phyloP scores from a whole-genome alignment of 1,140 invertebrate genomes.

The Belonocnema kinseyi region DNA sequence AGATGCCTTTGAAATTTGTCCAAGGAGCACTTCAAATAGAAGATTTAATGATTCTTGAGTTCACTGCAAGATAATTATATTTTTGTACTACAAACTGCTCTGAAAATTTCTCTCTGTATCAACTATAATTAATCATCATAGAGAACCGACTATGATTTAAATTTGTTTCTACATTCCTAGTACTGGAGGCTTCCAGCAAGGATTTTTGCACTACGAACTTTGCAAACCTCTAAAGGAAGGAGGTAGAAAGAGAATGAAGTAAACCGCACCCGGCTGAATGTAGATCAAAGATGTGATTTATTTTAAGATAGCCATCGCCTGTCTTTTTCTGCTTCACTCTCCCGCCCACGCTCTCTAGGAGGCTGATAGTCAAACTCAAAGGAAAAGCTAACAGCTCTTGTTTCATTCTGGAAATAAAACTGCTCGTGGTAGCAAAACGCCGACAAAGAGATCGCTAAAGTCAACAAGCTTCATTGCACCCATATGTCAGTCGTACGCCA shows the following conservation, averaged over 20 bases:
- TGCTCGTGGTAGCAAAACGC: slow-evolving; percentile 18
- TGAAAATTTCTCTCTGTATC: not conserved
- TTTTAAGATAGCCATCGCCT: slow-evolving; percentile 63
- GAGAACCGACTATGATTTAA: not conserved
- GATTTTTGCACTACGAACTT: slow-evolving; percentile 11
- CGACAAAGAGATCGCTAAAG: slow-evolving; percentile 20
- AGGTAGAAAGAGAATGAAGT: not conserved
- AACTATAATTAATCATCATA: not conserved
- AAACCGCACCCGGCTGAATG: slow-evolving; percentile 55
- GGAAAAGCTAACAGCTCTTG: slow-evolving; percentile 55
- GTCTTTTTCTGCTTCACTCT: slow-evolving; percentile 24
- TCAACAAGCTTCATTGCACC: slow-evolving; percentile 24
- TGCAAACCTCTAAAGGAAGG: slow-evolving; percentile 15
- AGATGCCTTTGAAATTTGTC: no score
- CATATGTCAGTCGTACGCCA: slow-evolving; percentile 18
- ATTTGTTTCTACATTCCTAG: not conserved
- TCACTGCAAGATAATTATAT: no score
- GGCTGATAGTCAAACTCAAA: slow-evolving; percentile 47
- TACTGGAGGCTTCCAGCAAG: not conserved
- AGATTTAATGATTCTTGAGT: no score
- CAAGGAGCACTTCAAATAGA: no score
- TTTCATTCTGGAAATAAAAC: slow-evolving; percentile 16
- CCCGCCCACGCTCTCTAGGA: slow-evolving; percentile 39
- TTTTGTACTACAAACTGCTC: no score
- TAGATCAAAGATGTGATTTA: slow-evolving; percentile 72